A percentile compares a stretch with the other conserved stretches of the same genome.
Evolutionary conservation across 1,140 invertebrate genomes (phyloP).

Genomic region (Nephila pilipes): DNA sequence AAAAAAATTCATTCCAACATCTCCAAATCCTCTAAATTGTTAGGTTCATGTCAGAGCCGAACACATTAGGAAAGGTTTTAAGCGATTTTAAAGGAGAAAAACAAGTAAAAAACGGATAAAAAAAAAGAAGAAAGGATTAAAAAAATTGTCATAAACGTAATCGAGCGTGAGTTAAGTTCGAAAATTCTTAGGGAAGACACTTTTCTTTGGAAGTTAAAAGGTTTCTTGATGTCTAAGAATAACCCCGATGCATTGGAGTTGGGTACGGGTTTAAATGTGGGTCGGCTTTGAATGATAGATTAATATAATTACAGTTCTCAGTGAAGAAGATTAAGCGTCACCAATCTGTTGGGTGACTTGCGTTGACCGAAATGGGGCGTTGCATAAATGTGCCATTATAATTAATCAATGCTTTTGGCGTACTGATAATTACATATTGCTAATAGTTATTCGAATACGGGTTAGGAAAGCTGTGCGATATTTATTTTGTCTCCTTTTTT

Average conservation of each 20-base stretch:
- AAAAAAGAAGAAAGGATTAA: constrained; percentile 11
- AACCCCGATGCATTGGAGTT: not conserved
- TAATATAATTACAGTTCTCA: not conserved
- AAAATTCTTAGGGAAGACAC: not conserved
- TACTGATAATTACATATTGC: too few species aligned
- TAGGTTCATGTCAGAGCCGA: not conserved
- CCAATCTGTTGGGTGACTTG: not conserved
- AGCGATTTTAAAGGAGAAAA: not conserved
- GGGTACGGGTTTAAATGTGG: not conserved
- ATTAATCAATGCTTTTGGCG: not conserved
- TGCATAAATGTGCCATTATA: not conserved
- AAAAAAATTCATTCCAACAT: not conserved
- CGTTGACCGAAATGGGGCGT: not conserved
- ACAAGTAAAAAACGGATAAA: not conserved
- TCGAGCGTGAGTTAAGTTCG: not conserved
- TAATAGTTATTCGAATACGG: too few species aligned
- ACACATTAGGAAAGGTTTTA: not conserved
- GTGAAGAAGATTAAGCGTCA: not conserved
- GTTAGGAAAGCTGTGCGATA: too few species aligned
- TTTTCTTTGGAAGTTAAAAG: not conserved
- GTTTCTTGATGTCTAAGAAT: constrained; percentile 21
- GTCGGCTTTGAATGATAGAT: constrained; percentile 6
- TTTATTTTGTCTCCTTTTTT: too few species aligned
- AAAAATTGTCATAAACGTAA: constrained; percentile 17
- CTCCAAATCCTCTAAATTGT: not conserved